A percentile compares a stretch with the other conserved stretches of the same genome.
phyloP scores from a whole-genome alignment of 2,113 vertebrate genomes.

The Psittacula cyanocephala region DNA sequence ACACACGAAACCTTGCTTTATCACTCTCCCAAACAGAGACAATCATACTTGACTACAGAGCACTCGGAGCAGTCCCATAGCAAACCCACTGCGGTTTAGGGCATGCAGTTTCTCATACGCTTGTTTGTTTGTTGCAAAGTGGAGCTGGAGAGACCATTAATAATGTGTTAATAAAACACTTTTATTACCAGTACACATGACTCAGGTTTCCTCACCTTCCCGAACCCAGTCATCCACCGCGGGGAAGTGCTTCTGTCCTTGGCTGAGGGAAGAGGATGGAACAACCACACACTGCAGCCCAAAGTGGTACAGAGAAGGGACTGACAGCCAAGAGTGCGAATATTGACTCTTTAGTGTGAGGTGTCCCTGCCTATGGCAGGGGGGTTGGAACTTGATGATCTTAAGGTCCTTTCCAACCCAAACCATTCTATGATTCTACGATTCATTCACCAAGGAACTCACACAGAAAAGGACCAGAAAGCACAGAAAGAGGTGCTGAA shows the following conservation, averaged over 20 bases:
- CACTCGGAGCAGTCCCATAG: not conserved
- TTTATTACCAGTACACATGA: not conserved
- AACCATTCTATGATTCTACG: too few relatives aligned
- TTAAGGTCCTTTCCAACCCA: too few relatives aligned
- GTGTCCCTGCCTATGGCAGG: too few relatives aligned
- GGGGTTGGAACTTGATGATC: too few relatives aligned
- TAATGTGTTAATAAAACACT: not conserved
- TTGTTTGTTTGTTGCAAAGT: not conserved
- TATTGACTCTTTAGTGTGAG: not conserved
- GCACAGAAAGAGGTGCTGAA: not conserved
- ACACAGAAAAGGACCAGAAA: not conserved
- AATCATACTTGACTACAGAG: not conserved
- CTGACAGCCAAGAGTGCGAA: not conserved
- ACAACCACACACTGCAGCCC: not conserved
- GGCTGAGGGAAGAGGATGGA: not conserved
- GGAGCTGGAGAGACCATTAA: not conserved
- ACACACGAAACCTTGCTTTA: not conserved
- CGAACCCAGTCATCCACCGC: accelerated
- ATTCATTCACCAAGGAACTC: not conserved
- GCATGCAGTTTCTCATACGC: not conserved
- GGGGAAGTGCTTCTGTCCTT: not conserved
- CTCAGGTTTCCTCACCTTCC: slow-evolving; percentile 12
- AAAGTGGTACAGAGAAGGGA: not conserved
- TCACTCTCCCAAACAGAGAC: not conserved
- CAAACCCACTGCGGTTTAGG: not conserved